A percentile compares a stretch with the other conserved stretches of the same genome.
Conservation (phyloP, 2,888 invertebrate species). For the Drosophila melanocephala region DNA sequence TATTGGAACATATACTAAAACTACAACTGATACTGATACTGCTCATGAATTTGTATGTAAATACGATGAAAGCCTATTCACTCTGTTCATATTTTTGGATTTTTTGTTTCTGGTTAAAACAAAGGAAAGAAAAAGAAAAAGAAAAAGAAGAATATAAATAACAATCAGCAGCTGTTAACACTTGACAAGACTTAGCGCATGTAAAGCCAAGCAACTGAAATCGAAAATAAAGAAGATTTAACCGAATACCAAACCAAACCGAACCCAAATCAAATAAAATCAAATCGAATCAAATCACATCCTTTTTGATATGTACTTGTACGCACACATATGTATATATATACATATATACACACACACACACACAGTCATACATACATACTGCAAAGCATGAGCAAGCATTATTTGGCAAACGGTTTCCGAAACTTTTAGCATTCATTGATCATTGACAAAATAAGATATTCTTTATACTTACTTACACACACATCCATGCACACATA, state of each 20-base stretch:
- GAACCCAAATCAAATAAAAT: conserved; percentile 9
- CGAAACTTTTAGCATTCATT: conserved; percentile 28
- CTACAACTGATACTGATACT: conserved; percentile 17
- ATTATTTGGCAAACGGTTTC: conserved; percentile 50
- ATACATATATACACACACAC: not conserved
- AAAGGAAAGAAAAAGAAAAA: not conserved
- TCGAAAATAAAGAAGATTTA: conserved; percentile 21
- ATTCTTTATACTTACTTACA: conserved; percentile 27
- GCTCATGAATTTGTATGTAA: conserved; percentile 21
- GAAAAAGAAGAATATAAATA: conserved; percentile 1
- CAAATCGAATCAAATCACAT: conserved; percentile 22
- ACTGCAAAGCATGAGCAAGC: conserved; percentile 27
- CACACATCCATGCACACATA: conserved; percentile 10
- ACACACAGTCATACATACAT: not conserved
- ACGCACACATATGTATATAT: conserved; percentile 12
- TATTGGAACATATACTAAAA: conserved; percentile 23
- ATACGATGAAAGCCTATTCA: conserved; percentile 7
- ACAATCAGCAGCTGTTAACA: conserved; percentile 40
- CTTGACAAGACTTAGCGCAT: conserved; percentile 64
- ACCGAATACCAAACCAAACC: conserved; percentile 10
- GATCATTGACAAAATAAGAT: conserved; percentile 24
- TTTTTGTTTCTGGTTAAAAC: conserved; percentile 12
- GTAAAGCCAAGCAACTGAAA: conserved; percentile 26
- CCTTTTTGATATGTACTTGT: conserved; percentile 24
- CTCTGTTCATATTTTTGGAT: conserved; percentile 11